phyloP scores from a whole-genome alignment of 2,797 vertebrate species.

The Falco novaeseelandiae region DNA sequence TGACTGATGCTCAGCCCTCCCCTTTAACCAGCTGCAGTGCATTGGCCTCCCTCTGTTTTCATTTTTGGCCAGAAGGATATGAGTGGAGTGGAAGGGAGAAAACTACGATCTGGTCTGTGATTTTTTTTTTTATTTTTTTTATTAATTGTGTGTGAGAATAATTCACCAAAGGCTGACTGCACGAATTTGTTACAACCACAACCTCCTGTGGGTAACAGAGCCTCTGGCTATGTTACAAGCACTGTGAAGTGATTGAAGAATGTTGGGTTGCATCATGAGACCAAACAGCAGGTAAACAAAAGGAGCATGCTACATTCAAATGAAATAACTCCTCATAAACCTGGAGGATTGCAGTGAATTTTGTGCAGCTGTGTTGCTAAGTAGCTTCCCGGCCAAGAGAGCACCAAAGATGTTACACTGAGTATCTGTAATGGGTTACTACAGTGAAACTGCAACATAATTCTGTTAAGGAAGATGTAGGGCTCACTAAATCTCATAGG shows the following conservation, averaged over 20 bases:
- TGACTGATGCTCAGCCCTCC: neutral
- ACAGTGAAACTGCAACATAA: neutral
- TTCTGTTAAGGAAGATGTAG: neutral
- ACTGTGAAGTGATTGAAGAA: neutral
- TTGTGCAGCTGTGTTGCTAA: neutral
- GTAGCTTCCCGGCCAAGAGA: neutral
- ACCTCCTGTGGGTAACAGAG: neutral
- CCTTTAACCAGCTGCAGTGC: neutral
- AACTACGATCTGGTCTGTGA: neutral
- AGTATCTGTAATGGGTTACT: neutral
- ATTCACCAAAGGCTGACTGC: neutral
- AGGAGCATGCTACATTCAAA: neutral
- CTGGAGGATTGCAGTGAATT: neutral
- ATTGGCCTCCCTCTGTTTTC: neutral
- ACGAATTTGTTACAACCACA: neutral
- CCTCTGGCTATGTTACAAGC: neutral
- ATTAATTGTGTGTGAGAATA: neutral
- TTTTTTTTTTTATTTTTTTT: neutral
- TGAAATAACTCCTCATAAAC: neutral
- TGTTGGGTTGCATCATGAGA: neutral
- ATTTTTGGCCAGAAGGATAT: neutral
- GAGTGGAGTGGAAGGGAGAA: neutral
- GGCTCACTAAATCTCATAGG: neutral
- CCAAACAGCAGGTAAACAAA: constrained; percentile 38
- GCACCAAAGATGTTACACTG: neutral